Evolutionary conservation across 1,140 invertebrate species (phyloP), one percentile per base, ranked within the genome.

Genomic region (Trachymyrmex septentrionalis): DNA sequence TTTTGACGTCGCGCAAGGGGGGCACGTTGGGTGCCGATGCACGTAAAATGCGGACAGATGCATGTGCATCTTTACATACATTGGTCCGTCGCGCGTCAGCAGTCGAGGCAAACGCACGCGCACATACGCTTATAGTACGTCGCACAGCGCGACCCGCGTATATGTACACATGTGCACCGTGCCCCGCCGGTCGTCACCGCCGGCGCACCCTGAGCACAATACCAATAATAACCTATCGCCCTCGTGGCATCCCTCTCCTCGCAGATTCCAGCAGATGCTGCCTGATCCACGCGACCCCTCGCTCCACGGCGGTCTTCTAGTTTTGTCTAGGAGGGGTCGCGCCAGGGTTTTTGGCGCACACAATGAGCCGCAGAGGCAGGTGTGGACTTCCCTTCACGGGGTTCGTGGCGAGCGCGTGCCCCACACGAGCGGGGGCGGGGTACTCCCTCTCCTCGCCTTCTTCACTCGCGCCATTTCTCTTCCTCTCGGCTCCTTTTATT

Each of bases 381-480:
- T 95, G 95, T 95, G 94, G 88, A 77, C 87, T 90, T 88, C 91
- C 91, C 86, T 86, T 59, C 38, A 57, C 66, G 57, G 53, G 53
- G 85, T 87, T 66, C 88, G 92, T 91, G 92, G 88, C 90, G 87
- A 93, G 92, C 95, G 95, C 95, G 95, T 95, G 95, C 94, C 95
- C 92, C 94, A 95, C 95, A 95, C 95, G 95, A 95, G 95, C 94
- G 94, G 93, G 92, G 95, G 95, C 94, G 95, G 94, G 90, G 92
- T 91, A 77, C 86, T 71, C 63, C 69, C 76, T 64, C 80, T 85
- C 85, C 55, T 69, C 59, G 27, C 66, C 61, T 75, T 71, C 73
- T 77, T 85, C 59, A 50, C 59, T 44, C 21, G 57, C 77, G 48
- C 53, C 59, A 85, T 53, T 57, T 59, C 24, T n/a, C 75, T 57